Evolutionary conservation across 2,113 vertebrate species (phyloP).

Genomic region (Acanthisitta chloris): DNA sequence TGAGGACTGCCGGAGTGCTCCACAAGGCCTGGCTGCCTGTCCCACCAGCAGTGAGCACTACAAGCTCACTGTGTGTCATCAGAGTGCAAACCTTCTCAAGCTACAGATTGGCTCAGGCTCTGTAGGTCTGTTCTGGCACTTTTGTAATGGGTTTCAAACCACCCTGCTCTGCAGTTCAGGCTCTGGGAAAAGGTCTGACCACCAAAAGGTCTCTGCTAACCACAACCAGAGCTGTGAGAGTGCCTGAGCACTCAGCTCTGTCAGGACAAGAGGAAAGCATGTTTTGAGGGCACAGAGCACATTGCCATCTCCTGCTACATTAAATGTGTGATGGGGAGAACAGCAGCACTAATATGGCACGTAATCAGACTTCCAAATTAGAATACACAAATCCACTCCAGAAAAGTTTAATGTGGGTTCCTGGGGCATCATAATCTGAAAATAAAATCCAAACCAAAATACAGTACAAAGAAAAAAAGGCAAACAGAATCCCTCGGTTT

Average conservation of each 20-base stretch:
- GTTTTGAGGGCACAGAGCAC: not conserved
- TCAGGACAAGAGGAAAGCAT: not conserved
- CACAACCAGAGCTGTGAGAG: not conserved
- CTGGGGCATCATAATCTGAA: not conserved
- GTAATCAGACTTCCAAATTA: not conserved
- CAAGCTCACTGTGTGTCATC: not conserved
- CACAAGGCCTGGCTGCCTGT: not conserved
- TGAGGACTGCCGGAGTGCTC: not conserved
- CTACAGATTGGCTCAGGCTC: not conserved
- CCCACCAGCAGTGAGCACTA: not conserved
- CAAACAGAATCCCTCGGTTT: not conserved
- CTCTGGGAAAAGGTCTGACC: not conserved
- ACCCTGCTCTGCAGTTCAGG: not conserved
- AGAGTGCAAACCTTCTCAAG: not conserved
- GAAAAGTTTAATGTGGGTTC: conserved; percentile 3
- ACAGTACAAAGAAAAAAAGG: not conserved
- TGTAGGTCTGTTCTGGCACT: not conserved
- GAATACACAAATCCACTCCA: not conserved
- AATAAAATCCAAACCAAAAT: not conserved
- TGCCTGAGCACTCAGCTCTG: not conserved
- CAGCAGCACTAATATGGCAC: accelerated
- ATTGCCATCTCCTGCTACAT: not conserved
- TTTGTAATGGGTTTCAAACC: not conserved
- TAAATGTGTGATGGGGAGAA: not conserved
- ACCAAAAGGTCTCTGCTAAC: not conserved